Evolutionary conservation across 2,888 invertebrate genomes (phyloP).

Genomic region (Lypha dubia): DNA sequence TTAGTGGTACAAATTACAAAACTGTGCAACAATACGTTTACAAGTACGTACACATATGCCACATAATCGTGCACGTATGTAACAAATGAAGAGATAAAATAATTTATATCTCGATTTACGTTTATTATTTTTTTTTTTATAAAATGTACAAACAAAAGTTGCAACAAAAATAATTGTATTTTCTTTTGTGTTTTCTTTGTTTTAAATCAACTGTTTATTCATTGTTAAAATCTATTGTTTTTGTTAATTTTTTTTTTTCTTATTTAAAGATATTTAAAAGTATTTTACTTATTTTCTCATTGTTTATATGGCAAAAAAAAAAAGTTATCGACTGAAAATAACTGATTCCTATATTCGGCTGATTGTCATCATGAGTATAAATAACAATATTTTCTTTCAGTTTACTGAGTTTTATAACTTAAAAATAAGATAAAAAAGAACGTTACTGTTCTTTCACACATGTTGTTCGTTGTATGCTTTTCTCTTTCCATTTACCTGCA

Average conservation of each 20-base stretch:
- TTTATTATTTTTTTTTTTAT: conserved; percentile 21
- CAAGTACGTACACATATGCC: neutral
- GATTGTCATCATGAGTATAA: too few relatives aligned
- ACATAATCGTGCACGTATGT: neutral
- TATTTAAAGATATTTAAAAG: conserved; percentile 6
- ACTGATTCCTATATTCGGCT: too few relatives aligned
- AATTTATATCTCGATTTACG: neutral
- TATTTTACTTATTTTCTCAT: too few relatives aligned
- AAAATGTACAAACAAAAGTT: conserved; percentile 45
- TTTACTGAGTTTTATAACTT: too few relatives aligned
- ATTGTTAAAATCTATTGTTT: neutral
- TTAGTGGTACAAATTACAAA: conserved; percentile 57
- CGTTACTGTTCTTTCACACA: too few relatives aligned
- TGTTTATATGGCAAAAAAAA: neutral
- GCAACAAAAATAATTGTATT: conserved; percentile 15
- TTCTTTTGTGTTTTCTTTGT: neutral
- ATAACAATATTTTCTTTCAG: too few relatives aligned
- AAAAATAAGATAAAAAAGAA: too few relatives aligned
- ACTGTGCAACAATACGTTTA: conserved; percentile 1
- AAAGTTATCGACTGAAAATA: conserved; percentile 23
- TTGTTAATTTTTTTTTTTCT: conserved; percentile 11
- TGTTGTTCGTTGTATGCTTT: too few relatives aligned
- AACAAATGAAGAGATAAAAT: neutral
- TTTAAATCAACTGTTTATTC: neutral
- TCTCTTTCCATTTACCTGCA: too few relatives aligned